A percentile compares a stretch with the other conserved stretches of the same genome.
Evolutionary conservation across 2,797 vertebrate genomes (phyloP).

Genomic region (Eulemur mongoz): DNA sequence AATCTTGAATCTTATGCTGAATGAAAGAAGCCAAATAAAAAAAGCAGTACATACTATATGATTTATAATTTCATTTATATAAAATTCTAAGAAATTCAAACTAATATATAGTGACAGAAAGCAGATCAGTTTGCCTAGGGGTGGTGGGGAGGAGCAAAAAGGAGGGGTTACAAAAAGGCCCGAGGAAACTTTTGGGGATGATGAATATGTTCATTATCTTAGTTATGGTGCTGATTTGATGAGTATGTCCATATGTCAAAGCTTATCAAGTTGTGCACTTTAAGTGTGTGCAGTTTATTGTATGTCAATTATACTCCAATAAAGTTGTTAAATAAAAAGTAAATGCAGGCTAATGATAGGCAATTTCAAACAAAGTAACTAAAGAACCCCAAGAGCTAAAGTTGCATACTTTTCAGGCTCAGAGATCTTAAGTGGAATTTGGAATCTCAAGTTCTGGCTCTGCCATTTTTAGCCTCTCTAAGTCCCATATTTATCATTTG

Average conservation of each 20-base stretch:
- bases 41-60: neutral
- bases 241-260: conserved; percentile 25
- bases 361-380: conserved; percentile 39
- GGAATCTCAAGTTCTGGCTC: neutral
- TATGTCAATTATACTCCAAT: neutral
- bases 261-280: neutral
- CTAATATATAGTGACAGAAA: neutral
- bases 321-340: conserved; percentile 28
- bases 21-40: neutral
- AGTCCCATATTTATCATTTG: neutral
- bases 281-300: neutral
- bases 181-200: neutral
- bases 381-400: neutral
- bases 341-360: neutral
- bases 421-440: neutral
- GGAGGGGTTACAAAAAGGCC: neutral
- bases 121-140: neutral
- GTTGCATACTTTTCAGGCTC: neutral
- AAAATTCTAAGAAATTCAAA: neutral
- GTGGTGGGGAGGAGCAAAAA: neutral
- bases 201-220: neutral
- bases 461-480: neutral
- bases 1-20: neutral
- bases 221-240: conserved; percentile 16
- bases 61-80: neutral